phyloP scores from a whole-genome alignment of 1,140 invertebrate species.

The Zaprionus capensis region DNA sequence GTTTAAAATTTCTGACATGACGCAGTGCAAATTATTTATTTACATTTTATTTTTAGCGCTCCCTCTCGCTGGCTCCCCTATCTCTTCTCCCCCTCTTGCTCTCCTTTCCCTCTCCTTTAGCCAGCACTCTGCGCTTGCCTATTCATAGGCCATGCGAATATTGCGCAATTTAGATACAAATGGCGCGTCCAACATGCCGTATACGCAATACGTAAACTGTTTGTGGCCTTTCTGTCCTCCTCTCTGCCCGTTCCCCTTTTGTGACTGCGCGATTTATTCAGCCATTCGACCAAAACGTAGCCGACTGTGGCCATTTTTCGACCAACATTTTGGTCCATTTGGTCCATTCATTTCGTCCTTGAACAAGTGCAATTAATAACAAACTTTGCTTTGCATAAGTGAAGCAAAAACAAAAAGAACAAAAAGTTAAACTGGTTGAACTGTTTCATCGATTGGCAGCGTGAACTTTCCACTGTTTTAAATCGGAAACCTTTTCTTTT shows the following conservation, averaged over 20 bases:
- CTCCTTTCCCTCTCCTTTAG: not conserved
- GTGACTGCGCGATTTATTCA: constrained; percentile 62
- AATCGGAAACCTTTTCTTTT: constrained; percentile 7
- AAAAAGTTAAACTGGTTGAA: not conserved
- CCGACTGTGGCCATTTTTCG: constrained; percentile 49
- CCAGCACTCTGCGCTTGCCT: constrained; percentile 25
- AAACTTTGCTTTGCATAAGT: constrained; percentile 68
- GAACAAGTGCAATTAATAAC: constrained; percentile 73
- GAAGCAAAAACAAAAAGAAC: constrained; percentile 42
- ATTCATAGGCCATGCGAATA: constrained; percentile 57
- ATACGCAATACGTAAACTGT: constrained; percentile 41
- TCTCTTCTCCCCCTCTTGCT: not conserved
- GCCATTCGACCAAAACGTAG: constrained; percentile 25
- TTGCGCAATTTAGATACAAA: constrained; percentile 66
- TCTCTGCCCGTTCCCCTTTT: constrained; percentile 34
- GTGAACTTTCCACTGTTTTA: not conserved
- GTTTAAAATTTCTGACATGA: constrained; percentile 83
- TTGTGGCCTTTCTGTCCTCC: constrained; percentile 62
- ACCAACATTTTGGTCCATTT: constrained; percentile 56
- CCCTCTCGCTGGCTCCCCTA: not conserved
- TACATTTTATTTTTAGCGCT: constrained; percentile 75
- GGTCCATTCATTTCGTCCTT: constrained; percentile 62
- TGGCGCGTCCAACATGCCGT: constrained; percentile 31
- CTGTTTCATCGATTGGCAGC: constrained; percentile 47
- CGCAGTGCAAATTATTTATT: constrained; percentile 82